Base-by-base conservation (phyloP, 2,888 invertebrate genomes). In the Drosophila fulvimacula region DNA sequence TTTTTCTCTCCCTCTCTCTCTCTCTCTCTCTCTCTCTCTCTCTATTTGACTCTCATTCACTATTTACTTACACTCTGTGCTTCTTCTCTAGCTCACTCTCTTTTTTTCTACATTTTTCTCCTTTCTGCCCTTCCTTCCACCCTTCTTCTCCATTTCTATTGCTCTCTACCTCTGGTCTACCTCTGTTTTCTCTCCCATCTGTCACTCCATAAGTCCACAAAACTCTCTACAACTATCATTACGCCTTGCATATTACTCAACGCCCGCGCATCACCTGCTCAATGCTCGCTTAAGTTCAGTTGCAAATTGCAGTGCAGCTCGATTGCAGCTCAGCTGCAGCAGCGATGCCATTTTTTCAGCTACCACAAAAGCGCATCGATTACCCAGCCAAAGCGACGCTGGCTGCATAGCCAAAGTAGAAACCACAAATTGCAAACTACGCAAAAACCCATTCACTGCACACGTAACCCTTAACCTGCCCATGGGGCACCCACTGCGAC, bases 361-460 rank as follows among this genome's bases (percentile, higher is more conserved):
- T 60, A 30, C 42, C 72, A 57, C 72, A 56, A 24, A 75, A 68
- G 58, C 38, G 63, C 76, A 81, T 81, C 73, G 69, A 76, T 81
- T 81, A 68, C 65, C 59, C 56, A 10, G 41, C 34, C 44, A 34
- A 21, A n/a, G 42, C 5, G 41, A 10, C 39, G 24, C 24, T 17
- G 53, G 19, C 24, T 52, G 48, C 32, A 39, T 15, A 51, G 38
- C 46, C n/a, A 21, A 57, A 59, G 39, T 34, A 42, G 52, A 71
- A 60, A 60, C 82, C 74, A 64, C 79, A 82, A 84, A 81, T 66
- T 68, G 76, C 81, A 72, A 70, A 15, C 73, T 69, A 68, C 48
- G 59, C 46, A 72, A 78, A 75, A 52, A 39, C 52, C 64, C 76
- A 76, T 81, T 79, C 62, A 69, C 61, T 69, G 73, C 65, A 72